Conservation (phyloP, 1,140 invertebrate genomes). For the Drosophila miranda region DNA sequence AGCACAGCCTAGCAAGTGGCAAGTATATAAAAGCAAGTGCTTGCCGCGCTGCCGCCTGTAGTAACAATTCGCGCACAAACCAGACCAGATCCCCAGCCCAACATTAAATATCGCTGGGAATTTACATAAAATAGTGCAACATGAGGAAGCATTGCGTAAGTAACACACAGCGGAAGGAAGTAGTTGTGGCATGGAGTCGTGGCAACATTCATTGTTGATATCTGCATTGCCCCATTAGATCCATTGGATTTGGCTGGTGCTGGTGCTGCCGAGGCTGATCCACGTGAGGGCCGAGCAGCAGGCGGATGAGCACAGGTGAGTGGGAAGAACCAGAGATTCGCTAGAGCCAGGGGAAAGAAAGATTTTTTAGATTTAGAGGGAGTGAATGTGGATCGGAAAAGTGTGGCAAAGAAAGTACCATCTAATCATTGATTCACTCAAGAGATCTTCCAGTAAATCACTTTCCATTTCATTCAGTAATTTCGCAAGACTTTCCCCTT, state of each 20-base stretch:
- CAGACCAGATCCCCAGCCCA: constrained; percentile 26
- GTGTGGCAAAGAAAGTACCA: too few relatives aligned
- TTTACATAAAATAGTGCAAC: neutral
- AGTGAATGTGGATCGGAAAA: too few relatives aligned
- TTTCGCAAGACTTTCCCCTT: too few relatives aligned
- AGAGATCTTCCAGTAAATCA: too few relatives aligned
- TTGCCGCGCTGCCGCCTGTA: constrained; percentile 72
- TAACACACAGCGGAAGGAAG: constrained; percentile 43
- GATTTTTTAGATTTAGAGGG: too few relatives aligned
- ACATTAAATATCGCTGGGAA: constrained; percentile 43
- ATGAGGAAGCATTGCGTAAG: constrained; percentile 78
- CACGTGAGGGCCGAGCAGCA: constrained; percentile 44
- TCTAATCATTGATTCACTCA: neutral
- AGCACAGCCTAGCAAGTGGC: neutral
- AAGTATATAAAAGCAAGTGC: constrained; percentile 74
- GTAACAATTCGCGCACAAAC: constrained; percentile 44
- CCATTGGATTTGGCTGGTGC: constrained; percentile 51
- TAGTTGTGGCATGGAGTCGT: constrained; percentile 8
- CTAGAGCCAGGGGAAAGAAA: too few relatives aligned
- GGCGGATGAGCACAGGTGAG: constrained; percentile 64
- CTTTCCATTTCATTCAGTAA: neutral
- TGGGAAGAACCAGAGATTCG: neutral
- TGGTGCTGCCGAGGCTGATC: constrained; percentile 32
- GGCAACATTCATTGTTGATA: constrained; percentile 16
- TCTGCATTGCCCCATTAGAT: constrained; percentile 42